Conservation (phyloP, 2,888 invertebrate species). For the Portevinia maculata region DNA sequence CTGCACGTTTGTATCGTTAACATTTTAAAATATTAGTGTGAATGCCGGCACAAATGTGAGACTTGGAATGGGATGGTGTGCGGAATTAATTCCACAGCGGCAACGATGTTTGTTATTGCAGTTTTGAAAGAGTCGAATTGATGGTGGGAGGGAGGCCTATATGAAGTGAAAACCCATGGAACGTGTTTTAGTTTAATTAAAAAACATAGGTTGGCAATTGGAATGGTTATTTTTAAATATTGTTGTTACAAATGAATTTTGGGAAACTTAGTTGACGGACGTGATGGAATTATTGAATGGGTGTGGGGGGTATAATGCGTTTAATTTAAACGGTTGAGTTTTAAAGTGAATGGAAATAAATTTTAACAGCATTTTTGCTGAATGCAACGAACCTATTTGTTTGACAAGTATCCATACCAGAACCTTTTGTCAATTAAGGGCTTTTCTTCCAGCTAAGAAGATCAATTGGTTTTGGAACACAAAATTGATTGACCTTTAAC, state of each 20-base stretch:
- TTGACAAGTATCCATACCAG: too few relatives aligned
- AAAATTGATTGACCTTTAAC: too few relatives aligned
- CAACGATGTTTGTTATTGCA: conserved; percentile 51
- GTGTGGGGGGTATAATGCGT: too few relatives aligned
- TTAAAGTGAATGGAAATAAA: too few relatives aligned
- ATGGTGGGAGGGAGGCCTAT: background rate
- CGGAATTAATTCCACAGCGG: conserved; percentile 42
- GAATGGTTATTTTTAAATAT: conserved; percentile 1
- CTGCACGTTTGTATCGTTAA: conserved; percentile 43
- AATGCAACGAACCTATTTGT: too few relatives aligned
- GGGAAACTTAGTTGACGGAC: background rate
- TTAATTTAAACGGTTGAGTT: too few relatives aligned
- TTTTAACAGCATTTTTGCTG: too few relatives aligned
- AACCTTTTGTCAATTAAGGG: too few relatives aligned
- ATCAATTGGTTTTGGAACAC: too few relatives aligned
- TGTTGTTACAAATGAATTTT: background rate
- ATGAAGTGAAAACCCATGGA: conserved; percentile 22
- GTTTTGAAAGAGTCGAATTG: background rate
- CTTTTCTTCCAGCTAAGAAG: too few relatives aligned
- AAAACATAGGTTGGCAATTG: conserved; percentile 1
- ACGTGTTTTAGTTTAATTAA: conserved; percentile 40
- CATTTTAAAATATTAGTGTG: conserved; percentile 37
- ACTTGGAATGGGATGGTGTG: conserved; percentile 27
- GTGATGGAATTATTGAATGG: background rate
- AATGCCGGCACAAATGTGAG: conserved; percentile 43